Conservation (phyloP, 1,140 invertebrate species). For the Carcinoscorpius rotundicauda region DNA sequence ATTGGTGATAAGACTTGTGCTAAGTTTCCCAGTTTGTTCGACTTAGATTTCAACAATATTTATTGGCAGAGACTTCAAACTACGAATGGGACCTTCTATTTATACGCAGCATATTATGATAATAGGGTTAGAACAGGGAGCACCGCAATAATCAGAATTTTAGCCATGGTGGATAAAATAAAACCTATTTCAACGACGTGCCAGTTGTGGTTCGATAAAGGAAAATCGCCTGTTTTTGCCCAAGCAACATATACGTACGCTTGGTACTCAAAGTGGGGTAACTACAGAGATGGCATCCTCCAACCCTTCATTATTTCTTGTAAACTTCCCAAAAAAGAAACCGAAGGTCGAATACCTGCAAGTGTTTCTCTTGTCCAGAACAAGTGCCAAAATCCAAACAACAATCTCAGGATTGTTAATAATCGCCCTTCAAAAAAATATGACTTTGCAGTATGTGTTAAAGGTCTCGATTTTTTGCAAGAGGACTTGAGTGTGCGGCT, state of each 20-base stretch:
- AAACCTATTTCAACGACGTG: constrained; percentile 70
- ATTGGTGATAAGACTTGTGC: constrained; percentile 49
- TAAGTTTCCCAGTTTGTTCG: constrained; percentile 57
- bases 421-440: constrained; percentile 49
- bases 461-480: constrained; percentile 80
- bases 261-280: constrained; percentile 89
- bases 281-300: constrained; percentile 80
- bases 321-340: constrained; percentile 49
- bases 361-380: constrained; percentile 77
- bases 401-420: constrained; percentile 75
- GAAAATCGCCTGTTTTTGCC: constrained; percentile 45
- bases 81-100: constrained; percentile 69
- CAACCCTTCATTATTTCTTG: constrained; percentile 85
- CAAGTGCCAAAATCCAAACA: constrained; percentile 68
- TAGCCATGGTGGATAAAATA: constrained; percentile 80
- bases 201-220: constrained; percentile 62
- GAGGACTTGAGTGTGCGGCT: constrained; percentile 78
- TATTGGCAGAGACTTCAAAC: constrained; percentile 75
- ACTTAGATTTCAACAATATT: constrained; percentile 75
- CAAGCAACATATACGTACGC: constrained; percentile 72
- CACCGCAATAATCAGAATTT: constrained; percentile 66
- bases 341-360: constrained; percentile 47
- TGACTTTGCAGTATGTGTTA: constrained; percentile 87
- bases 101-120: constrained; percentile 82
- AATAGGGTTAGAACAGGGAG: constrained; percentile 56